Conservation (phyloP, 2,797 vertebrate species). For the Peromyscus eremicus region DNA sequence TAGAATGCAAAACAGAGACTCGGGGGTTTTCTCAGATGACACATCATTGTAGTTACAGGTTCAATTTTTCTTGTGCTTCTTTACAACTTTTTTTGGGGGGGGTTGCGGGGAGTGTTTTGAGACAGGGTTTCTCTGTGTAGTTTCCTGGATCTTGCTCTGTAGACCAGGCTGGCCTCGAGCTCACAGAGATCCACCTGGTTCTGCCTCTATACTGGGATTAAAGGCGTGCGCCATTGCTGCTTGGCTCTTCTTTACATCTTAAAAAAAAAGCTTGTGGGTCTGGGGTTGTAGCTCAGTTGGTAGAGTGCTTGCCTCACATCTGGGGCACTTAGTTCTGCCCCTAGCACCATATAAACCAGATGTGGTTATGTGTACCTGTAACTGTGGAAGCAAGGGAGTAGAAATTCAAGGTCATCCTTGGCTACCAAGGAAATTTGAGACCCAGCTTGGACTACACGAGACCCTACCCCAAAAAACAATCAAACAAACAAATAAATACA, state of each 20-base stretch:
- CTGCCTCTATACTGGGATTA: too few relatives aligned
- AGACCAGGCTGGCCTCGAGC: too few relatives aligned
- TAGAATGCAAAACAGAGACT: conserved; percentile 59
- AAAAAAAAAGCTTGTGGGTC: neutral
- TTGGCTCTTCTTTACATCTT: conserved; percentile 19
- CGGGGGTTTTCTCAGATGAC: neutral
- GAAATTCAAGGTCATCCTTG: neutral
- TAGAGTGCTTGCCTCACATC: neutral
- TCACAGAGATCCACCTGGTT: too few relatives aligned
- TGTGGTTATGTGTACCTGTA: neutral
- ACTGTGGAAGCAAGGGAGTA: neutral
- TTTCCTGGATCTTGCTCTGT: too few relatives aligned
- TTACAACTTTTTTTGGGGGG: neutral
- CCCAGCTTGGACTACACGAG: neutral
- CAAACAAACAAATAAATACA: neutral
- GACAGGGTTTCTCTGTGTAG: too few relatives aligned
- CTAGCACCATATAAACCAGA: neutral
- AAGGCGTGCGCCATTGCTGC: too few relatives aligned
- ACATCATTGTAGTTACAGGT: neutral
- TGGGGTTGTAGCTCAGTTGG: neutral
- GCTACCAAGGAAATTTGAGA: neutral
- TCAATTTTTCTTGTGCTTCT: conserved; percentile 43
- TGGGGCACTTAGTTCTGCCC: neutral
- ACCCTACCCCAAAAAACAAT: neutral
- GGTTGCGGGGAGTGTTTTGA: too few relatives aligned